Percentiles rank a stretch among this genome's conserved stretches.
These are phyloP conservation scores for Neopelma chrysocephalum DNA, from an alignment of 2,797 vertebrate species.

Conservation along the genomic window DNA sequence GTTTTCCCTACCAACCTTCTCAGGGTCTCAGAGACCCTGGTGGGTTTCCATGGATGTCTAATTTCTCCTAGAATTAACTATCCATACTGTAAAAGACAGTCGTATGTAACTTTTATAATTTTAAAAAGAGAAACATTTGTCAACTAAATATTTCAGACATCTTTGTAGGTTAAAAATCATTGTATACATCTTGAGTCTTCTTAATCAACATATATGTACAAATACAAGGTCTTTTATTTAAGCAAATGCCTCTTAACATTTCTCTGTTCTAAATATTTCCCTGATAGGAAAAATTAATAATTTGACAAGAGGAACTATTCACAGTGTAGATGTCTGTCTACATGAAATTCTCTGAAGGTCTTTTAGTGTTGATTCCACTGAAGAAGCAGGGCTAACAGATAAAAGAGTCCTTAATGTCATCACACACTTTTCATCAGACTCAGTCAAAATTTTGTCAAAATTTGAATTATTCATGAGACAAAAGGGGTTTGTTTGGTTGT, in stretches of 20 bases:
- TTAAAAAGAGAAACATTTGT: neutral
- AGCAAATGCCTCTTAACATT: neutral
- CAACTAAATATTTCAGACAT: neutral
- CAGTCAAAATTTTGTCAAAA: neutral
- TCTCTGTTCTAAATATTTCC: neutral
- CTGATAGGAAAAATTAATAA: neutral
- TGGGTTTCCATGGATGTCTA: neutral
- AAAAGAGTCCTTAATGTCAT: neutral
- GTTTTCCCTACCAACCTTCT: neutral
- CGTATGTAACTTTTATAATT: neutral
- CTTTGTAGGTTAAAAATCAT: neutral
- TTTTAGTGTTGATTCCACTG: neutral
- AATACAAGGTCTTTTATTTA: neutral
- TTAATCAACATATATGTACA: neutral
- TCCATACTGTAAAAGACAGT: neutral
- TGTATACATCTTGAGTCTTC: neutral
- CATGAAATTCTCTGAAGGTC: neutral
- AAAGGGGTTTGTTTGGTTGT: fast-evolving
- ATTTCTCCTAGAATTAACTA: neutral
- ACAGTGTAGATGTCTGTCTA: neutral
- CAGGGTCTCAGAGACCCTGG: fast-evolving
- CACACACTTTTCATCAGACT: neutral
- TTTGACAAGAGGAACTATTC: neutral
- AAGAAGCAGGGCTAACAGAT: neutral
- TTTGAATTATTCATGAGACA: neutral